Base-by-base conservation (phyloP, 1,140 invertebrate genomes). In the Megathymus violae region DNA sequence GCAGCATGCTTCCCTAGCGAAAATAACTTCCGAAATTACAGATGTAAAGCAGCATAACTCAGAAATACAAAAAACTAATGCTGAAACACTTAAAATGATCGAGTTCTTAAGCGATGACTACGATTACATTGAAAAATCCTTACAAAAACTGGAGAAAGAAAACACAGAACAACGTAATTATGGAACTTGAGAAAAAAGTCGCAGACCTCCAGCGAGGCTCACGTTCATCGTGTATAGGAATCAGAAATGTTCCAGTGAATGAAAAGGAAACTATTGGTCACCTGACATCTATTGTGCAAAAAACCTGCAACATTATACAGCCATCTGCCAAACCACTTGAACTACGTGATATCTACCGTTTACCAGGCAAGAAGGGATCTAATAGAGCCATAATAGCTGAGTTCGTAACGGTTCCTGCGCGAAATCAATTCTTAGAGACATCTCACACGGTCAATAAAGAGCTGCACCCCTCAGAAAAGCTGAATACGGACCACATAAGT, bases 61-160 rank as follows among this genome's bases (percentile, higher is more conserved):
- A 7, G 44, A 62, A 16, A 50, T 62, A 5, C 36, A 62, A 22
- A 62, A 50, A 16, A 62, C 34, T 0, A 62, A 62, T 17, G n/a
- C 22, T 10, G 59, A 62, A 16, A 50, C 36, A 17, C 31, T 48
- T 0, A 62, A 48, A 27, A n/a, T 46, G 2, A 14, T 62, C n/a
- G 59, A 50, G n/a, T 16, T 4, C 17, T n/a, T 62, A 3, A 50
- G 16, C 11, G 10, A 14, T 4, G 46, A 19, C 9, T 47, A 50
- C n/a, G 19, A 50, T 6, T 22, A 11, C 3, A 25, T 54, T 1
- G 41, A n/a, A n/a, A 54, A 19, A 1, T 25, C 51, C 1, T 15
- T 54, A 9, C 17, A 22, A 41, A 54, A 54, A 54, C 0, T 54
- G 1, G 51, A 54, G 16, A 41, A 9, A 9, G 51, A 54, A 7